Evolutionary conservation across 2,888 invertebrate genomes (phyloP).

Genomic region (Torymus auratus): DNA sequence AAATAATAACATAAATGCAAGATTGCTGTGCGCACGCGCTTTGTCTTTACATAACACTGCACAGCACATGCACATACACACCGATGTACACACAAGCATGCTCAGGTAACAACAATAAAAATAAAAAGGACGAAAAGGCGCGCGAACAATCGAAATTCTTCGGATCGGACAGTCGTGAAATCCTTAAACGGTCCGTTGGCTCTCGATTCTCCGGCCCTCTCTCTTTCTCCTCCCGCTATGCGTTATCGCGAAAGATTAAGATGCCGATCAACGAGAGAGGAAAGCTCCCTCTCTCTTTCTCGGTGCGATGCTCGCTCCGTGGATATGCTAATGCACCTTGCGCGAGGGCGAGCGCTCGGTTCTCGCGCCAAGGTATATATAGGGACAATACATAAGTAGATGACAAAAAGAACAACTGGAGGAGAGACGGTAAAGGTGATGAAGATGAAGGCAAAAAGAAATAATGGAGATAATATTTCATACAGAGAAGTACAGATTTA

Average conservation of each 20-base stretch:
- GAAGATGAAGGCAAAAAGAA: conserved; percentile 9
- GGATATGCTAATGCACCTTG: conserved; percentile 59
- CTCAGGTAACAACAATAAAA: conserved; percentile 41
- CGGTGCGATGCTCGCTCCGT: conserved; percentile 36
- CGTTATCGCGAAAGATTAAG: conserved; percentile 73
- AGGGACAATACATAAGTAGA: conserved; percentile 26
- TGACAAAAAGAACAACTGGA: conserved; percentile 5
- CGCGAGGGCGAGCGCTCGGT: neutral
- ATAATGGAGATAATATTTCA: neutral
- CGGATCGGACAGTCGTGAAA: conserved; percentile 59
- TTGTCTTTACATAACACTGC: conserved; percentile 14
- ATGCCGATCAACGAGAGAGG: conserved; percentile 67
- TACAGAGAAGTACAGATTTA: too few relatives aligned
- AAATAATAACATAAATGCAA: conserved; percentile 56
- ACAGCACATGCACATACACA: conserved; percentile 27
- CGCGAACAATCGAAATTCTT: conserved; percentile 60
- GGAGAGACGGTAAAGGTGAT: neutral
- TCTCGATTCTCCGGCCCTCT: conserved; percentile 24
- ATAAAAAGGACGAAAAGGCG: conserved; percentile 22
- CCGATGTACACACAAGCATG: conserved; percentile 4
- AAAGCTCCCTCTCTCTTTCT: conserved; percentile 28
- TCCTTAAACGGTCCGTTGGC: conserved; percentile 56
- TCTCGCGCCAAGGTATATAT: neutral
- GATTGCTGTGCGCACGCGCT: neutral
- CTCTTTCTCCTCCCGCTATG: conserved; percentile 41